These are phyloP conservation scores for Acipenser oxyrinchus DNA, from an alignment of 2,797 vertebrate species.

Conservation along the genomic window DNA sequence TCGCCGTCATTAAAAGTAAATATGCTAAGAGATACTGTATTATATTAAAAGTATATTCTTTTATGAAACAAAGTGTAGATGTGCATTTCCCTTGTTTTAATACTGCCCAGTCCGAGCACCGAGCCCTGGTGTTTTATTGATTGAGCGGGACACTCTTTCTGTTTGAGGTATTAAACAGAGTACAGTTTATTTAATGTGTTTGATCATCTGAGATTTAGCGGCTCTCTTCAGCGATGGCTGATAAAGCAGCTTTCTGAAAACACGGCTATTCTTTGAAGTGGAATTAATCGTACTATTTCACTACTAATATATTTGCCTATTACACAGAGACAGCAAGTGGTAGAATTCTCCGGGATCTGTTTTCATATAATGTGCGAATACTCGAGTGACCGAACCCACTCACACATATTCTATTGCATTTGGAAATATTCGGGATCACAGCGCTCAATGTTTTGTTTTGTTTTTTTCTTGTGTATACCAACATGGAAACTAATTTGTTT, in stretches of 20 bases:
- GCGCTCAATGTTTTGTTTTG: not conserved
- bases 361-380: not conserved
- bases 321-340: not conserved
- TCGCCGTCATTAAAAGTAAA: too few relatives aligned
- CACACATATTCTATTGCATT: not conserved
- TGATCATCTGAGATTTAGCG: conserved; percentile 28
- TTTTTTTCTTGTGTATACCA: not conserved
- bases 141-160: conserved; percentile 17
- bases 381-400: not conserved
- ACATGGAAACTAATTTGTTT: not conserved
- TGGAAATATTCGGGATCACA: not conserved
- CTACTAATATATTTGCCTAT: conserved; percentile 19
- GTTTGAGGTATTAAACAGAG: conserved; percentile 29
- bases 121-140: conserved; percentile 16
- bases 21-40: too few relatives aligned
- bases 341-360: not conserved
- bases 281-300: conserved; percentile 20
- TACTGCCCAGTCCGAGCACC: too few relatives aligned
- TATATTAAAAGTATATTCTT: too few relatives aligned
- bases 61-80: too few relatives aligned
- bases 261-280: conserved; percentile 20
- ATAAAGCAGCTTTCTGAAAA: conserved; percentile 28
- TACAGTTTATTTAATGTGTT: conserved; percentile 32
- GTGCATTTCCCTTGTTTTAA: too few relatives aligned
- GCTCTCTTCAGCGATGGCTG: conserved; percentile 25